phyloP scores from a whole-genome alignment of 2,797 vertebrate genomes.

The Bovichtus variegatus region DNA sequence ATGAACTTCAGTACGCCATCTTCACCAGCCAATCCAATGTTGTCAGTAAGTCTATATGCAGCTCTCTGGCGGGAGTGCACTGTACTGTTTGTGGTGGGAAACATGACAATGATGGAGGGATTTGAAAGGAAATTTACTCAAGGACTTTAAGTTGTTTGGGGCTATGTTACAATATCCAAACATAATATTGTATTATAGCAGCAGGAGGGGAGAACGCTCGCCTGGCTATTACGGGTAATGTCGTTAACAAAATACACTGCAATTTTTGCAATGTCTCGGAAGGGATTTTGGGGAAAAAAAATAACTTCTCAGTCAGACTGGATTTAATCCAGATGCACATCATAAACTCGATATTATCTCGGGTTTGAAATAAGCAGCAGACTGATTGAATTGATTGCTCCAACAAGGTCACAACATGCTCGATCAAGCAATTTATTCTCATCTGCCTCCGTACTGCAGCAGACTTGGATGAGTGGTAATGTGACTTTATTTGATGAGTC shows the following conservation, averaged over 20 bases:
- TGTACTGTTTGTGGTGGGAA: constrained; percentile 36
- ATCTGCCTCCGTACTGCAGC: constrained; percentile 56
- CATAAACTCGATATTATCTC: constrained; percentile 41
- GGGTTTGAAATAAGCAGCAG: constrained; percentile 48
- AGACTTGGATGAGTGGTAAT: constrained; percentile 42
- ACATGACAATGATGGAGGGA: constrained; percentile 38
- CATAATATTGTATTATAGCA: constrained; percentile 33
- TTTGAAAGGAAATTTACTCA: constrained; percentile 44
- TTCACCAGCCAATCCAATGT: constrained; percentile 97
- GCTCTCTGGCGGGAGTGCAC: constrained; percentile 9
- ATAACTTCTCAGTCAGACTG: constrained; percentile 41
- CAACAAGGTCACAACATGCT: constrained; percentile 69
- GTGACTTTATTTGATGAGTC: constrained; percentile 43
- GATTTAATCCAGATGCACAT: constrained; percentile 55
- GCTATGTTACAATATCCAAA: constrained; percentile 49
- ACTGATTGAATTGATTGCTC: constrained; percentile 64
- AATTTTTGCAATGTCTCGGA: constrained; percentile 31
- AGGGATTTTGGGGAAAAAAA: not conserved
- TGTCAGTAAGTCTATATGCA: constrained; percentile 91
- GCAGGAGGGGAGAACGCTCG: constrained; percentile 33
- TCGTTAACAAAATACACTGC: constrained; percentile 50
- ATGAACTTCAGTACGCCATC: constrained; percentile 98
- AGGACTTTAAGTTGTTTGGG: constrained; percentile 40
- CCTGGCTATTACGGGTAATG: constrained; percentile 51
- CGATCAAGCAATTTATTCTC: constrained; percentile 66